Percentiles rank a stretch among this genome's conserved stretches.
Conservation (phyloP, 2,888 invertebrate genomes). For the Drosophila subquinaria region DNA sequence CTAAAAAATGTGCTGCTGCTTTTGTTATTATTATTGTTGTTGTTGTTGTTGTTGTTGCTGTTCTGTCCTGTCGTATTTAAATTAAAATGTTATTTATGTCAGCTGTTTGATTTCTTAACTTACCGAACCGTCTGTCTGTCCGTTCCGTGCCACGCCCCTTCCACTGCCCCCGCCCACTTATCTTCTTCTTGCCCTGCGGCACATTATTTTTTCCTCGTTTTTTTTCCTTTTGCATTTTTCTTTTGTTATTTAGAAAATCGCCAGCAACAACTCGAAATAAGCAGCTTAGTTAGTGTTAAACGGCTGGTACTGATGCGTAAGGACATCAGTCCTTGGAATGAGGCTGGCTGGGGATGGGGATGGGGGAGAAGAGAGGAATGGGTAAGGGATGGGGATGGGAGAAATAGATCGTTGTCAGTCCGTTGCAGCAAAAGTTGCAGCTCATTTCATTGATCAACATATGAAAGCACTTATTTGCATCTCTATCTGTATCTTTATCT, state of each 20-base stretch:
- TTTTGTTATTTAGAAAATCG: slow-evolving; percentile 61
- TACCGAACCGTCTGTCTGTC: slow-evolving; percentile 31
- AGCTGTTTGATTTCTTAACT: slow-evolving; percentile 80
- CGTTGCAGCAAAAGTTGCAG: no score
- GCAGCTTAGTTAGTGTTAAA: slow-evolving; percentile 78
- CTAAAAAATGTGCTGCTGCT: slow-evolving; percentile 64
- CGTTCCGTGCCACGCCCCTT: not conserved
- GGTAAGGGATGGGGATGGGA: no score
- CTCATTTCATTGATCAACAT: no score
- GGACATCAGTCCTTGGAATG: not conserved
- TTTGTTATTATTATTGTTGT: slow-evolving; percentile 34
- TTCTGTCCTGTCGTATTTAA: slow-evolving; percentile 76
- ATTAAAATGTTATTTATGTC: slow-evolving; percentile 81
- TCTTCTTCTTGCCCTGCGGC: slow-evolving; percentile 39
- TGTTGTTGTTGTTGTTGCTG: slow-evolving; percentile 44
- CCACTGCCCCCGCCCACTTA: slow-evolving; percentile 12
- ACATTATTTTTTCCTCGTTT: slow-evolving; percentile 50
- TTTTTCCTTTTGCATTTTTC: slow-evolving; percentile 39
- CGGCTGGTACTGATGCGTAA: slow-evolving; percentile 64
- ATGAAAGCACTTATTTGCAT: no score
- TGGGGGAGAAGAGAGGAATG: not conserved
- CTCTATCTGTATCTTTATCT: no score
- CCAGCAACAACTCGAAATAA: slow-evolving; percentile 54
- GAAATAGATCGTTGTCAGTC: no score
- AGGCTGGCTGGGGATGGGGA: not conserved